These are phyloP conservation scores for Trogon melanurus DNA, from an alignment of 2,113 vertebrate genomes.

Conservation along the genomic window DNA sequence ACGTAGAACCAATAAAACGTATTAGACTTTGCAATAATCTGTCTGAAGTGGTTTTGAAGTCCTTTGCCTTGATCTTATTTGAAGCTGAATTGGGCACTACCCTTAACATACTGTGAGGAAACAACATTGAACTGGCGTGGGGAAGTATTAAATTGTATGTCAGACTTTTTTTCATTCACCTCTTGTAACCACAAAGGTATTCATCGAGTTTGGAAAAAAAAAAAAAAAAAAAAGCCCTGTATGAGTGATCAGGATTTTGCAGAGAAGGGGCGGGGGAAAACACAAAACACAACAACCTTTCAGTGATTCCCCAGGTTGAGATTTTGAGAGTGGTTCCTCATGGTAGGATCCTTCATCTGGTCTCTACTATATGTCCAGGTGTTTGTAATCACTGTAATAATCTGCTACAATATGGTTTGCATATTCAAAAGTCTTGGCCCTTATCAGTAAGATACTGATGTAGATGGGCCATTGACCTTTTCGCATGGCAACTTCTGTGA, in stretches of 20 bases:
- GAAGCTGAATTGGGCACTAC: background rate
- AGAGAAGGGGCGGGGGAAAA: background rate
- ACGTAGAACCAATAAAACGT: conserved; percentile 15
- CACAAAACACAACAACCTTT: background rate
- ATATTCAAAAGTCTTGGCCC: background rate
- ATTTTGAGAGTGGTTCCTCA: background rate
- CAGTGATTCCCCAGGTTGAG: background rate
- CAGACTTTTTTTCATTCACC: background rate
- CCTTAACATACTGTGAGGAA: background rate
- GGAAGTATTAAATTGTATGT: background rate
- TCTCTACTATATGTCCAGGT: background rate
- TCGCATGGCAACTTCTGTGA: background rate
- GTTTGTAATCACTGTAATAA: background rate
- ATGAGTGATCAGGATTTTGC: background rate
- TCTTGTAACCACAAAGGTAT: background rate
- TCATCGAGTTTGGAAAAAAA: background rate
- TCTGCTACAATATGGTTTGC: background rate
- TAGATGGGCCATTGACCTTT: background rate
- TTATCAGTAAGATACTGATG: fast-evolving
- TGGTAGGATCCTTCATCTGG: background rate
- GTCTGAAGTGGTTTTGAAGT: conserved; percentile 31
- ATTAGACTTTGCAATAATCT: conserved; percentile 30
- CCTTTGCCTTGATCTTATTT: conserved; percentile 37
- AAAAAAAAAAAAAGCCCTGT: background rate
- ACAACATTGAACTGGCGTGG: background rate